Evolutionary conservation across 2,888 invertebrate species (phyloP).

Genomic region (Choristoneura rosaceana): DNA sequence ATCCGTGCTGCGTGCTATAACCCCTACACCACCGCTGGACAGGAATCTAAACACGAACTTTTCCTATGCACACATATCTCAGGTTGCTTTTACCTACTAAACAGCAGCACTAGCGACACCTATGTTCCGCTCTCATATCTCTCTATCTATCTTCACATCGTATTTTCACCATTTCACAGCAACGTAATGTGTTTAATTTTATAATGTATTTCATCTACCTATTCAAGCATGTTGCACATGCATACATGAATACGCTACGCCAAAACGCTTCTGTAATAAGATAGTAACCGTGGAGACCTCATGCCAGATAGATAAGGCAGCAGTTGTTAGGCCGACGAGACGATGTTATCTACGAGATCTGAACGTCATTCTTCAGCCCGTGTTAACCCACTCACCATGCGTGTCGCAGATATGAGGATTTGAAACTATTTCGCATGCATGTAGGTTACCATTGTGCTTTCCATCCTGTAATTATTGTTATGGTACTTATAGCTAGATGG

Average conservation of each 20-base stretch:
- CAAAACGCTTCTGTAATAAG: neutral
- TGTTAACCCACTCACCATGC: neutral
- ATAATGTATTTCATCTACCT: too few species aligned
- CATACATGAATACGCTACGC: neutral
- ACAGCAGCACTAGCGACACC: too few species aligned
- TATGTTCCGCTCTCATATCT: too few species aligned
- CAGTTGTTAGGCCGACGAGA: conserved; percentile 4
- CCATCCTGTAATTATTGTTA: neutral
- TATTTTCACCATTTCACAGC: too few species aligned
- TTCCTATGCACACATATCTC: too few species aligned
- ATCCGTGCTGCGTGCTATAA: too few species aligned
- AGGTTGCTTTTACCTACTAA: too few species aligned
- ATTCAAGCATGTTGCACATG: neutral
- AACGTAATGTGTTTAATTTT: too few species aligned
- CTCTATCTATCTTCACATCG: too few species aligned
- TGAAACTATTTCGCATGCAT: neutral
- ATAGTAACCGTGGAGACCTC: neutral
- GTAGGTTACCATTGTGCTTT: neutral
- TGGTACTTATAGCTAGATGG: neutral
- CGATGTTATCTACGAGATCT: conserved; percentile 12
- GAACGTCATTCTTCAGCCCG: neutral
- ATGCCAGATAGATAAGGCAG: neutral
- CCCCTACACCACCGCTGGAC: too few species aligned
- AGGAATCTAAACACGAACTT: too few species aligned
- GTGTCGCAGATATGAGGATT: neutral